Evolutionary conservation across 2,797 vertebrate species (phyloP), one percentile per base, ranked within the genome.

Genomic region (Crocidura indochinensis): DNA sequence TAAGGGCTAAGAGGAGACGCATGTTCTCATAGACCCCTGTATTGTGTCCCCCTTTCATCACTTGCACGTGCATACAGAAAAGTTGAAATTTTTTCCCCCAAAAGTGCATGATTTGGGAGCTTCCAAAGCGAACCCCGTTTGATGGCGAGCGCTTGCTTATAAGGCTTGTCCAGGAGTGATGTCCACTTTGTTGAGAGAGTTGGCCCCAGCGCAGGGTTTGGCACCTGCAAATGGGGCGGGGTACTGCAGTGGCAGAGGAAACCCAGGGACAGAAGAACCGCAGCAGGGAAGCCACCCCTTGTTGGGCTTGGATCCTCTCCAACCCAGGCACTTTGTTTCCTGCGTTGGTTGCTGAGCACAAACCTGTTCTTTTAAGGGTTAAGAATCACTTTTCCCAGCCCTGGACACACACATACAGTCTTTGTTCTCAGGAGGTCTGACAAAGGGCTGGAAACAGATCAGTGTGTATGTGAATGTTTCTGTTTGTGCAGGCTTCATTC

Each of bases 351-450:
- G 46, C 87, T 17, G 22, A 80, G 64, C 62, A 17, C 69, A 86
- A 56, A 46, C 29, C 27, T 27, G 6, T 19, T 29, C 10, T 51
- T 0, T 22, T 4, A 53, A 22, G 78, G 22, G 22, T 60, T 60
- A 8, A 17, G 3, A 7, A 19, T 20, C 29, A 14, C 56, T 49
- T 17, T 1, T 10, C 56, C 6, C 64, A 67, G 15, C 69, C n/a
- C 15, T 46, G 75, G 38, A 51, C 69, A 9, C 38, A 1, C 38
- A 38, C 69, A 9, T 29, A 1, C 49, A 82, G 92, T 65, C 96
- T 95, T 96, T 96, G 96, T 96, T 96, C 96, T 94, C 85, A 1
- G 44, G 73, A 84, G 77, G 8, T 31, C 79, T 79, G 82, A 76
- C 53, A 62, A 73, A 87, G 87, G 44, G 2, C 1, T 11, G 20